Conservation (phyloP, 2,797 vertebrate species). For the Mormyrops boulengeri region DNA sequence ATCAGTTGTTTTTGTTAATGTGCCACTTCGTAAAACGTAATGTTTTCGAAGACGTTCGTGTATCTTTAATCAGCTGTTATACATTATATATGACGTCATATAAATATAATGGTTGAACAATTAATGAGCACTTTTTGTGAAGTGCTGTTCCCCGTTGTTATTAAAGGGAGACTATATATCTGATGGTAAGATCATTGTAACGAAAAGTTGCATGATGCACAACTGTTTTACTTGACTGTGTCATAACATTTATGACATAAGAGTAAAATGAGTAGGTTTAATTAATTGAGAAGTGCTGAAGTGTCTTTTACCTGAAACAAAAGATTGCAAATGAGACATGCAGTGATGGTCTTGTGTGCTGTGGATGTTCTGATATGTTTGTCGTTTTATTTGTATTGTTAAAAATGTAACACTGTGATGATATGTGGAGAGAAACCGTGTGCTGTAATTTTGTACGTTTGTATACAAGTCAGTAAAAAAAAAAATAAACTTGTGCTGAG, state of each 20-base stretch:
- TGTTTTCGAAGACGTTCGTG: slow-evolving; percentile 64
- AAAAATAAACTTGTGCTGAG: slow-evolving; percentile 63
- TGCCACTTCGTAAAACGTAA: slow-evolving; percentile 62
- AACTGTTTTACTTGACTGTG: slow-evolving; percentile 62
- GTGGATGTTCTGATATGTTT: slow-evolving; percentile 59
- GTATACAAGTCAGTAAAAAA: slow-evolving; percentile 73
- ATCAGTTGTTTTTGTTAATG: slow-evolving; percentile 61
- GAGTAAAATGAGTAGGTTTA: slow-evolving; percentile 66
- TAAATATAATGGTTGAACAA: slow-evolving; percentile 40
- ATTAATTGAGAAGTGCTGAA: slow-evolving; percentile 59
- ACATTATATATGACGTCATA: slow-evolving; percentile 45
- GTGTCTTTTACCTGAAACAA: slow-evolving; percentile 60
- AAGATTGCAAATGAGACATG: slow-evolving; percentile 35
- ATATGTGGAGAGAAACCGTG: slow-evolving; percentile 64
- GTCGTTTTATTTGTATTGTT: slow-evolving; percentile 24
- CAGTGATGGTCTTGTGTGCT: slow-evolving; percentile 47
- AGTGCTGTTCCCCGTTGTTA: slow-evolving; percentile 68
- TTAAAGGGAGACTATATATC: slow-evolving; percentile 70
- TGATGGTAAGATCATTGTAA: slow-evolving; percentile 73
- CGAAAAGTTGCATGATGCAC: slow-evolving; percentile 76
- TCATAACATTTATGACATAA: slow-evolving; percentile 99
- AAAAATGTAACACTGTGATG: slow-evolving; percentile 73
- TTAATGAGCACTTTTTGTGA: slow-evolving; percentile 66
- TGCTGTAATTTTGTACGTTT: slow-evolving; percentile 77
- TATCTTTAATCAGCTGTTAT: slow-evolving; percentile 67